Percentiles rank a stretch among this genome's conserved stretches.
Conservation (phyloP, 2,797 vertebrate species). For the Ctenopoma multispine region DNA sequence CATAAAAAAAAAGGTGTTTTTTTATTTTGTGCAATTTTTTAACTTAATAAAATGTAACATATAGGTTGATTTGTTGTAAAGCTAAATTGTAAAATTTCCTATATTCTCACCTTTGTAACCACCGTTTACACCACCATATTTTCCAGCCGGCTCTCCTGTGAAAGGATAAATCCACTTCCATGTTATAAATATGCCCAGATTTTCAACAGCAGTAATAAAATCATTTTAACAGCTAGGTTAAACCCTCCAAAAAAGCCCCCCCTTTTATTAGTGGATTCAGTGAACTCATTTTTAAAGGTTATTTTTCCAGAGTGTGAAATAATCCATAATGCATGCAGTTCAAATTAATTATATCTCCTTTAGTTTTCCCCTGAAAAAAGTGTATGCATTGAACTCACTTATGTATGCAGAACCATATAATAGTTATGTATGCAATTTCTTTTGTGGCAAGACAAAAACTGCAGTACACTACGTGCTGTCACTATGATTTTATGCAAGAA, state of each 20-base stretch:
- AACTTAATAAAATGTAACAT: neutral
- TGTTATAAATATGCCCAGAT: constrained; percentile 17
- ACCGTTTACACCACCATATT: constrained; percentile 73
- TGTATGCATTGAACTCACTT: neutral
- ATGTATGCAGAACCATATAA: neutral
- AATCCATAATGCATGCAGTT: constrained; percentile 43
- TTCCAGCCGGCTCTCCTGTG: constrained; percentile 77
- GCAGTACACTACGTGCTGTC: neutral
- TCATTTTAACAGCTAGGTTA: neutral
- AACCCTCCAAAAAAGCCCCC: too few species aligned
- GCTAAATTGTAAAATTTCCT: neutral
- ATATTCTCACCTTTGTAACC: constrained; percentile 82
- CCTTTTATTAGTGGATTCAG: constrained; percentile 8
- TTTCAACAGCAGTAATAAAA: neutral
- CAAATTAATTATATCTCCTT: neutral
- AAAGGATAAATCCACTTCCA: constrained; percentile 13
- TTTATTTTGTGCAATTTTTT: too few species aligned
- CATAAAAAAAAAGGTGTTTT: neutral
- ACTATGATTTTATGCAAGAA: constrained; percentile 10
- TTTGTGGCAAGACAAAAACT: neutral
- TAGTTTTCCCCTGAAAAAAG: neutral
- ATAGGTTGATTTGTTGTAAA: neutral
- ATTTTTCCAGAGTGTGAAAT: constrained; percentile 5
- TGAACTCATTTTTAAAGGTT: neutral
- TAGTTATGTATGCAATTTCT: neutral